Conservation (phyloP, 2,888 invertebrate genomes). For the Aplocera efformata region DNA sequence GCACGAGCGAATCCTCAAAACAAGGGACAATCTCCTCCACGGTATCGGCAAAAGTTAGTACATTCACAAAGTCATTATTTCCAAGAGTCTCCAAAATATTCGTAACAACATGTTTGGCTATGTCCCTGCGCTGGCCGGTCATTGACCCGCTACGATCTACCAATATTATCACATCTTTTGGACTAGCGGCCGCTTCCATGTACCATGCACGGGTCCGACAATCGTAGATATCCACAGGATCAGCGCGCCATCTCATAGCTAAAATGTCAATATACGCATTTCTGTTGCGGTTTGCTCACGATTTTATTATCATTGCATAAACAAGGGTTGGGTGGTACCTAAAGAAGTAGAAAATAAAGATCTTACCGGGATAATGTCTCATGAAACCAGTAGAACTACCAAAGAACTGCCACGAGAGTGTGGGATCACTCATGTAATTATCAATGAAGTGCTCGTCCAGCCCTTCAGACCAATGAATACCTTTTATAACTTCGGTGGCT, state of each 20-base stretch:
- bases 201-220: constrained; percentile 97
- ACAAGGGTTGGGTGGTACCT: too few relatives aligned
- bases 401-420: constrained; percentile 98
- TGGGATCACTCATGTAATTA: constrained; percentile 92
- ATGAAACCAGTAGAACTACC: constrained; percentile 98
- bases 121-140: constrained; percentile 93
- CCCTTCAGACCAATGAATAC: constrained; percentile 97
- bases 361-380: constrained; percentile 94
- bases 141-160: constrained; percentile 95
- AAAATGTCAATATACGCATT: constrained; percentile 21
- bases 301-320: too few relatives aligned
- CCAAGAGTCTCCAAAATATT: constrained; percentile 97
- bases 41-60: constrained; percentile 93
- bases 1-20: constrained; percentile 93
- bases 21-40: constrained; percentile 92
- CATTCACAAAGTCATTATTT: constrained; percentile 98
- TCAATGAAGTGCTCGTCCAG: constrained; percentile 93
- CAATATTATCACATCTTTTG: constrained; percentile 94
- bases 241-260: constrained; percentile 89
- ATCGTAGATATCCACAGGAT: constrained; percentile 95
- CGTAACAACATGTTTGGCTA: constrained; percentile 92
- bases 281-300: too few relatives aligned
- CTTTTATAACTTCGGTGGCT: constrained; percentile 93
- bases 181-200: constrained; percentile 98
- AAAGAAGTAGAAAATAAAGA: not conserved